Evolutionary conservation across 92 coral and sea anemone species (phyloP).

Genomic region (Plumapathes pennacea): DNA sequence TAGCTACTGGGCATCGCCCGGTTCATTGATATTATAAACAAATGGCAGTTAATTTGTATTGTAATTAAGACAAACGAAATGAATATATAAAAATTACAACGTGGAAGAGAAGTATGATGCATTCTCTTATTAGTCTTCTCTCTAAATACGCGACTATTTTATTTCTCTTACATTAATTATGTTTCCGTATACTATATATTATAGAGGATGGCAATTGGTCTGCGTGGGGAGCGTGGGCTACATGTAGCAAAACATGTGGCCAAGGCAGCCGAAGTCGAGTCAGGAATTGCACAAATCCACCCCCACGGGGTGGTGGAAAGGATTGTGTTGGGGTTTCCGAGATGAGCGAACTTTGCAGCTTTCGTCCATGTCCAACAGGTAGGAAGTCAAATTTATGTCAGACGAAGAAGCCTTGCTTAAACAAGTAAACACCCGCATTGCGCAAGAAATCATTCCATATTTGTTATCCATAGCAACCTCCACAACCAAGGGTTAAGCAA

Average conservation of each 20-base stretch:
- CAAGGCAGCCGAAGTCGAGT: conserved; percentile 6
- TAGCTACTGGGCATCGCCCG: neutral
- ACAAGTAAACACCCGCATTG: conserved; percentile 1
- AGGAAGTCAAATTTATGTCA: conserved; percentile 1
- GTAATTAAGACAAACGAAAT: neutral
- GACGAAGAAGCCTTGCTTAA: conserved; percentile 36
- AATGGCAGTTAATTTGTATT: neutral
- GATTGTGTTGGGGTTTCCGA: conserved; percentile 1
- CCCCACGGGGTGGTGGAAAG: conserved; percentile 1
- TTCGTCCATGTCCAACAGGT: neutral
- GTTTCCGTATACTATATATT: neutral
- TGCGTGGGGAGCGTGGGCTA: conserved; percentile 2
- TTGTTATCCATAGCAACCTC: too few relatives aligned
- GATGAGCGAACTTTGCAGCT: neutral
- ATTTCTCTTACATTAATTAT: neutral
- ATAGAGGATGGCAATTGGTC: conserved; percentile 3
- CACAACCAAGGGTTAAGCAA: too few relatives aligned
- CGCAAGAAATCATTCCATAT: too few relatives aligned
- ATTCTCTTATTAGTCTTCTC: too few relatives aligned
- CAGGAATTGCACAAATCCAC: conserved; percentile 8
- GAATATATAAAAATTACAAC: neutral
- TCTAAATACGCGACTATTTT: neutral
- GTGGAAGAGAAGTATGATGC: too few relatives aligned
- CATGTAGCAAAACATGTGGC: conserved; percentile 12
- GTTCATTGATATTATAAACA: neutral